A percentile compares a stretch with the other conserved stretches of the same genome.
phyloP scores from a whole-genome alignment of 1,140 invertebrate genomes.

The Scaptomyza graminum region DNA sequence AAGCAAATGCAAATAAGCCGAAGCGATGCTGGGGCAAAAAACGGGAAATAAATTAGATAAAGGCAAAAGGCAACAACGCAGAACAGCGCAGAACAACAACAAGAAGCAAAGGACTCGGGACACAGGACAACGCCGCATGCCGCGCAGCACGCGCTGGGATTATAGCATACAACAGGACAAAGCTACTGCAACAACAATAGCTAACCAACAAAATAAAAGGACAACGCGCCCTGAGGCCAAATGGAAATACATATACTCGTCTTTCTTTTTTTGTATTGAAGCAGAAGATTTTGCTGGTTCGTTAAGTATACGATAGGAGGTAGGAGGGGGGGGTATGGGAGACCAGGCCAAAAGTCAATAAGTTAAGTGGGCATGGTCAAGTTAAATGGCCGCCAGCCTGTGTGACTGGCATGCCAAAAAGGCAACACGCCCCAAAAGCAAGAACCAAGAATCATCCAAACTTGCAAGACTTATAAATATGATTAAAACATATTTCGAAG shows the following conservation, averaged over 20 bases:
- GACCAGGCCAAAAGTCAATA: constrained; percentile 71
- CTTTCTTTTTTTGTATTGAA: constrained; percentile 66
- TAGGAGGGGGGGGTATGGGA: background rate
- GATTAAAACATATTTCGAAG: constrained; percentile 75
- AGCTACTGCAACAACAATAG: constrained; percentile 27
- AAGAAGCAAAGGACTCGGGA: constrained; percentile 38
- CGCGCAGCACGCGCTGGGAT: constrained; percentile 47
- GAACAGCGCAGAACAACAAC: no score
- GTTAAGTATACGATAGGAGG: constrained; percentile 49
- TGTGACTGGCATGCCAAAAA: constrained; percentile 47
- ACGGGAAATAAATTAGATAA: constrained; percentile 79
- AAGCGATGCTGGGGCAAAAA: constrained; percentile 49
- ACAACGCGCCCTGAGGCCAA: constrained; percentile 37
- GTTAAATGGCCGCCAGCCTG: constrained; percentile 37
- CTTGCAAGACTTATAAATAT: constrained; percentile 67
- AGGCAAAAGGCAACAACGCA: constrained; percentile 62
- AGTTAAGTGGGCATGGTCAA: constrained; percentile 74
- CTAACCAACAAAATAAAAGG: constrained; percentile 27
- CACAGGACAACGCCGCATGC: constrained; percentile 33
- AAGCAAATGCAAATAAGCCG: constrained; percentile 71
- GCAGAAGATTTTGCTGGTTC: constrained; percentile 59
- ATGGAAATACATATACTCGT: constrained; percentile 44
- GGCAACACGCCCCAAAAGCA: background rate
- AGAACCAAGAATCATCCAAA: constrained; percentile 7
- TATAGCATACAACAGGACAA: constrained; percentile 41